Evolutionary conservation across 2,113 vertebrate species (phyloP), one percentile per base, ranked within the genome.

Genomic region (Tetraodon nigroviridis): DNA sequence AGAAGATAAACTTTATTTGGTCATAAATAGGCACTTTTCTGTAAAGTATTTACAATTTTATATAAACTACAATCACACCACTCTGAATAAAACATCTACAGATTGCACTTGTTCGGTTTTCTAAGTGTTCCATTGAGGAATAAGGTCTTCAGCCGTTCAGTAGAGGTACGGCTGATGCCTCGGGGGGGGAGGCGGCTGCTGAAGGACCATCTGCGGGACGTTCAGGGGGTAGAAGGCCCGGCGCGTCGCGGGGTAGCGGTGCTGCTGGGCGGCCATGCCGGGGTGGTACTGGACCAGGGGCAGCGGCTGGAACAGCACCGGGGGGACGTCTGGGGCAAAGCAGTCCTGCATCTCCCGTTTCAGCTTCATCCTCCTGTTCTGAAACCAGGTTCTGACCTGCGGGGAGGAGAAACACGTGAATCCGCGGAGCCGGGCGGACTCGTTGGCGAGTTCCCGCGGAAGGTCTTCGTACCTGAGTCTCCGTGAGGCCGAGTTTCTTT

Each of bases 311-410:
- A 83, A 60, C 46, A 45, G 0, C 20, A 65, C n/a, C 29, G 21
- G 57, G 24, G 83, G 67, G 1, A 91, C 54, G 2, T 80, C 65
- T 0, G 90, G 89, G 13, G 88, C 56, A 1, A 92, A 60, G 69
- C 84, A 90, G 55, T 93, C 92, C 65, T 92, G 91, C 14, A 91
- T 75, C 51, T 94, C 91, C 2, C 92, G 87, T 58, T 94, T 96
- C 58, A 92, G 67, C 58, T 94, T 95, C 93, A 92, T 95, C 68
- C 94, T 89, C n/a, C 93, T 84, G 76, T 95, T 96, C 83, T 94
- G 92, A 73, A 95, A 94, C 94, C 94, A 95, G 3, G 90, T 93
- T 70, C 92, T 91, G 19, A 94, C 89, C 93, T 95, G 32, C 32
- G 12, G 61, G 58, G 32, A 37, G 24, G 64, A 20, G 68, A 15